phyloP scores from a whole-genome alignment of 2,888 invertebrate species.

The Ecliptopera silaceata region DNA sequence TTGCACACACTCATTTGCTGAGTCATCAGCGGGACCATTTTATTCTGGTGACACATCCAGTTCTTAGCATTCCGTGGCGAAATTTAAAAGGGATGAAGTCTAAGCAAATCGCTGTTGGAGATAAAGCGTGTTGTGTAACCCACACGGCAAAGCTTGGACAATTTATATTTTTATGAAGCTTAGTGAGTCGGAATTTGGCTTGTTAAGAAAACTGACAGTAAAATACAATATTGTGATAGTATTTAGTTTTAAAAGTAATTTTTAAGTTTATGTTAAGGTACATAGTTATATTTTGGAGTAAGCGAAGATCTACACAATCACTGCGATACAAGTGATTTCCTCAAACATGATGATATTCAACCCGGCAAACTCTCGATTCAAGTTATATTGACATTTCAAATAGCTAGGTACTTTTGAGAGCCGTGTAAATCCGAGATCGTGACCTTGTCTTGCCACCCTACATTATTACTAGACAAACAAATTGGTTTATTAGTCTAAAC shows the following conservation, averaged over 20 bases:
- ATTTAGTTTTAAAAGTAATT: too few species aligned
- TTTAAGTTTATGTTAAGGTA: too few species aligned
- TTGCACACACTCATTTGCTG: constrained; percentile 45
- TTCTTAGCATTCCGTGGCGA: constrained; percentile 24
- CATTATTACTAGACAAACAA: constrained; percentile 8
- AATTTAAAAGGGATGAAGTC: constrained; percentile 16
- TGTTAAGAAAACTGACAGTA: too few species aligned
- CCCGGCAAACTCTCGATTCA: not conserved
- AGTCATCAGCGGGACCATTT: constrained; percentile 37
- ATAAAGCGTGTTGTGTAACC: not conserved
- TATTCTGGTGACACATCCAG: constrained; percentile 27
- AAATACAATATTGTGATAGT: too few species aligned
- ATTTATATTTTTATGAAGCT: not conserved
- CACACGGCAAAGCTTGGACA: not conserved
- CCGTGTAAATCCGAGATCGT: not conserved
- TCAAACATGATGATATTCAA: not conserved
- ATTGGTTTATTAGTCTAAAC: not conserved
- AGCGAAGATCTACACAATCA: not conserved
- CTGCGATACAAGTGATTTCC: not conserved
- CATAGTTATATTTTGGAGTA: too few species aligned
- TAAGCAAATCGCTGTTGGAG: not conserved
- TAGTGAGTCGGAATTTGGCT: not conserved
- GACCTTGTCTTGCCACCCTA: constrained; percentile 1
- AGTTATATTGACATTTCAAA: not conserved
- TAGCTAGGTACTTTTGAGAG: not conserved